Evolutionary conservation across 2,888 invertebrate genomes (phyloP).

Genomic region (Sepiola atlantica): DNA sequence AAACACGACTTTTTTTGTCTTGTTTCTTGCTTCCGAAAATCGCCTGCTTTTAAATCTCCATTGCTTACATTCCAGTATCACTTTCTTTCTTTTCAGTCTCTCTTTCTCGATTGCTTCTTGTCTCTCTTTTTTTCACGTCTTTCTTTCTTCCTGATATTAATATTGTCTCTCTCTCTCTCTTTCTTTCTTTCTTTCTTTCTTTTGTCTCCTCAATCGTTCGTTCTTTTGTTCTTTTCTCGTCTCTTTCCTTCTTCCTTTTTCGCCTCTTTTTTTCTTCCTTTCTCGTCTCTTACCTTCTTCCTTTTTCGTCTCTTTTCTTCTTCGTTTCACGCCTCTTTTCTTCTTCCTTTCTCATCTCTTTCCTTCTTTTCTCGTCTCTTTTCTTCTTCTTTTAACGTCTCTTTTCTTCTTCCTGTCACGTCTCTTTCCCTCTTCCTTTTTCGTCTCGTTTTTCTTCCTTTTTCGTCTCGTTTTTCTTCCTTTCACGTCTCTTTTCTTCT

Average conservation of each 20-base stretch:
- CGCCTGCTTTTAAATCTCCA: no score
- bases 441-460: background rate
- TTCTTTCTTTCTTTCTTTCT: no score
- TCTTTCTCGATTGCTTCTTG: no score
- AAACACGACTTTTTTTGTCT: no score
- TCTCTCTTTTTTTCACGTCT: no score
- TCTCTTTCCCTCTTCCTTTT: background rate
- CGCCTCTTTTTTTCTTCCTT: background rate
- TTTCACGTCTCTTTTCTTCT: background rate
- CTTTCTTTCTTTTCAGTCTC: no score
- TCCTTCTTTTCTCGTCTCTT: background rate
- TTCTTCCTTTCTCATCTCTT: background rate
- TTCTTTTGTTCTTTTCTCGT: background rate
- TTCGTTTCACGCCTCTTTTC: background rate
- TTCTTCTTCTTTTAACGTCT: background rate
- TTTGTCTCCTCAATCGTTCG: no score
- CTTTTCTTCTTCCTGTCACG: background rate
- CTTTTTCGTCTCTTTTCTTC: background rate
- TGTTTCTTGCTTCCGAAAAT: no score
- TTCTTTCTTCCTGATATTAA: no score
- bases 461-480: background rate
- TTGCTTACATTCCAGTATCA: no score
- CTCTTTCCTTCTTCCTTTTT: background rate
- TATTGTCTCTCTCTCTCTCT: no score
- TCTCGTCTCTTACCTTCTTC: background rate